Conservation (phyloP, 2,797 vertebrate species). For the Lepus townsendii region DNA sequence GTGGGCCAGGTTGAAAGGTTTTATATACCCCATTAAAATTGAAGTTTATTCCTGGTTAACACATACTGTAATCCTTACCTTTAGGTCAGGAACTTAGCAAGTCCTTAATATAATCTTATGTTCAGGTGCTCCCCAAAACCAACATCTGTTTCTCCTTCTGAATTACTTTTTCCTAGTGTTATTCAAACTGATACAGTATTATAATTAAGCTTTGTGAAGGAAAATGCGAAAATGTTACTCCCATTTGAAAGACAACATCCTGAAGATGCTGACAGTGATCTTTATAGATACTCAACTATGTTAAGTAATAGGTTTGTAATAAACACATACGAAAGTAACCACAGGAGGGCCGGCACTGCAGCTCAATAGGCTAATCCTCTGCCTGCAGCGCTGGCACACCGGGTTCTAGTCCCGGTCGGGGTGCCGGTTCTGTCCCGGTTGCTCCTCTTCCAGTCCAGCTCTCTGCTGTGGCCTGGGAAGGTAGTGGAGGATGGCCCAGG, state of each 20-base stretch:
- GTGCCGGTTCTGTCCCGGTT: no score
- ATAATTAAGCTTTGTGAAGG: slow-evolving; percentile 23
- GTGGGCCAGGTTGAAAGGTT: background rate
- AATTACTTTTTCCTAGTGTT: slow-evolving; percentile 42
- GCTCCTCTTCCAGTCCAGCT: no score
- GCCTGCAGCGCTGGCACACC: no score
- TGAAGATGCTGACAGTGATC: slow-evolving; percentile 33
- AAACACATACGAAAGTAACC: background rate
- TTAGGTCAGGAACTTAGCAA: background rate
- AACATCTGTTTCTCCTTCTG: background rate
- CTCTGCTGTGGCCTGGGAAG: no score
- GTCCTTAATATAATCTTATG: background rate
- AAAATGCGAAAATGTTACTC: slow-evolving; percentile 44
- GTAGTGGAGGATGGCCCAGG: no score
- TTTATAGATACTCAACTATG: background rate
- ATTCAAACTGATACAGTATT: background rate
- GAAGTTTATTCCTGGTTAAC: background rate
- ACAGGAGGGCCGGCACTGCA: no score
- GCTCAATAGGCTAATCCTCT: no score
- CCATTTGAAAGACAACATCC: slow-evolving; percentile 20
- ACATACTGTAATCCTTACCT: background rate
- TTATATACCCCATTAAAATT: background rate
- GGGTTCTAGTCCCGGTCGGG: no score
- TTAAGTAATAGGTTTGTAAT: slow-evolving; percentile 54
- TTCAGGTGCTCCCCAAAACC: background rate